A percentile compares a stretch with the other conserved stretches of the same genome.
Evolutionary conservation across 2,888 invertebrate species (phyloP).

Genomic region (Drosophila nr. perissopoda): DNA sequence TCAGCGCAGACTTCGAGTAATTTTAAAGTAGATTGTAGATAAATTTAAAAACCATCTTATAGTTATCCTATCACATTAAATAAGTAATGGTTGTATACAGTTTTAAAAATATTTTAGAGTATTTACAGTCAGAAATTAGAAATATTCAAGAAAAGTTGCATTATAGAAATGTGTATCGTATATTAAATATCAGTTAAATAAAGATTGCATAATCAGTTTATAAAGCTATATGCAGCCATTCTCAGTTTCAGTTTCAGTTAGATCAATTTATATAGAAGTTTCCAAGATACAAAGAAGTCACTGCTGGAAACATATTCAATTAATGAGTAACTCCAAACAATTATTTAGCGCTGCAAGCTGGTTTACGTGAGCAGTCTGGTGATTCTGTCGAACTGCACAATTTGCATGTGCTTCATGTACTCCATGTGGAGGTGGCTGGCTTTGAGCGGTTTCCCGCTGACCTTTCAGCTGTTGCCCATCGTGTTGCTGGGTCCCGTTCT

Average conservation of each 20-base stretch:
- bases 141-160: neutral
- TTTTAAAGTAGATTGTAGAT: neutral
- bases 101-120: neutral
- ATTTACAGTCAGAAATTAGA: neutral
- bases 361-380: constrained; percentile 54
- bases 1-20: neutral
- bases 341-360: constrained; percentile 56
- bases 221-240: neutral
- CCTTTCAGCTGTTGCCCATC: constrained; percentile 39
- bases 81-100: neutral
- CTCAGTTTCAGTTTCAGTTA: neutral
- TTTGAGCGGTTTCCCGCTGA: constrained; percentile 18
- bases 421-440: constrained; percentile 46
- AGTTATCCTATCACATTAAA: neutral
- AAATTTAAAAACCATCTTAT: neutral
- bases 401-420: constrained; percentile 51
- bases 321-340: neutral
- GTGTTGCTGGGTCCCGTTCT: constrained; percentile 51
- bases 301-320: neutral
- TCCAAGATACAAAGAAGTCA: neutral
- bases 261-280: neutral
- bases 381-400: constrained; percentile 47
- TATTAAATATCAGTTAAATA: neutral
- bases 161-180: neutral
- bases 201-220: neutral